These are phyloP conservation scores for Xylocopa sonorina DNA, from an alignment of 1,140 invertebrate species.

Conservation along the genomic window DNA sequence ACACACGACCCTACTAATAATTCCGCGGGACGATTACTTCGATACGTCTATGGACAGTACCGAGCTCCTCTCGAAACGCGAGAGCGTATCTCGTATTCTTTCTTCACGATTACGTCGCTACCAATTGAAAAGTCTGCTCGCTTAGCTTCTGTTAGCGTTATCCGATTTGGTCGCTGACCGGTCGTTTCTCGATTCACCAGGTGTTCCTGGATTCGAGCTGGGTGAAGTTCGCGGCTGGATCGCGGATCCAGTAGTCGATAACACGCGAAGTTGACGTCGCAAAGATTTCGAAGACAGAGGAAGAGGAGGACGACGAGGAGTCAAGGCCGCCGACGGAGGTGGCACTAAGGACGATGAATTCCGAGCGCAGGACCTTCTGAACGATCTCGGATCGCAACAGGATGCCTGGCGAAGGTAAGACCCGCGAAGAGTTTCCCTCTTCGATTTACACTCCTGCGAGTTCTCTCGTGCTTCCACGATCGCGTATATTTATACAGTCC, in stretches of 20 bases:
- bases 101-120: too few relatives aligned
- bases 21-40: not conserved
- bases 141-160: too few relatives aligned
- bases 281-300: conserved; percentile 32
- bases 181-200: too few relatives aligned
- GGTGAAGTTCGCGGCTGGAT: not conserved
- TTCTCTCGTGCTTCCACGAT: not conserved
- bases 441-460: not conserved
- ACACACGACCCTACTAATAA: too few relatives aligned
- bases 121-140: too few relatives aligned
- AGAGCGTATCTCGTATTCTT: not conserved
- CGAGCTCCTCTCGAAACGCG: not conserved
- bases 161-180: too few relatives aligned
- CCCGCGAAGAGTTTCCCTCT: conserved; percentile 32
- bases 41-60: too few relatives aligned
- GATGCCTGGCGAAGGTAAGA: conserved; percentile 41
- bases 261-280: conserved; percentile 7
- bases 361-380: conserved; percentile 45
- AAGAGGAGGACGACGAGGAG: conserved; percentile 40
- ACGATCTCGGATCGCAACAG: conserved; percentile 14
- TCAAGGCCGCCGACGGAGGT: conserved; percentile 47
- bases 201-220: too few relatives aligned
- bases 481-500: not conserved
- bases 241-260: conserved; percentile 2
- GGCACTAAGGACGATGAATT: conserved; percentile 24